Base-by-base conservation (phyloP, 2,888 invertebrate species). In the Agrenia bidenticulata region DNA sequence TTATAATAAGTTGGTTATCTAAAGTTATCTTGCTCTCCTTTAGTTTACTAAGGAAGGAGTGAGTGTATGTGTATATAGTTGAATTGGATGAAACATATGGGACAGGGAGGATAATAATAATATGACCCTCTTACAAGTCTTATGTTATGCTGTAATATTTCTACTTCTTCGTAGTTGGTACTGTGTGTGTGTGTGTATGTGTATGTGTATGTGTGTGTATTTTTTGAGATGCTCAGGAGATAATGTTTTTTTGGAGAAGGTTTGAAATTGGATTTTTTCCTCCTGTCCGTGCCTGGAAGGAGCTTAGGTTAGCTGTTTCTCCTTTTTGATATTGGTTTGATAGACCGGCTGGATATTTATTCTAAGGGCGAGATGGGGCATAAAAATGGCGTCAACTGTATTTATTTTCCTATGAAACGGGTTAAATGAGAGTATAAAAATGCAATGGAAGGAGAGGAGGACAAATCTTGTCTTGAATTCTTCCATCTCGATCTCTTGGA, bases 381-480 rank as follows among this genome's bases (percentile, higher is more conserved):
- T 69, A 68, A 72, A 73, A 73, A 72, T 72, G 71, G 75, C 75
- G 75, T 73, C 75, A 75, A 73, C 62, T 71, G 67, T 73, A 75
- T 73, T 75, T 75, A 75, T 73, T 73, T 70, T 67, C 61, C 66
- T 72, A 69, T 71, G 70, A 72, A 73, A 73, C 64, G 72, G 68
- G 66, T 69, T 72, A 73, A 73, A 75, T 75, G 75, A 75, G 75
- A 67, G 68, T 60, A 75, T 75, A 74, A 75, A 75, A 75, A 75
- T 75, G 75, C 75, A 75, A 74, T 75, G 69, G 73, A 62, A 70
- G 67, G 54, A 61, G 55, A 64, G 49, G 58, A 61, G 63, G 63
- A 68, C 62, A 68, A 64, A 64, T 68, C 62, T n/a, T n/a, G n/a
- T 64, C 62, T 24, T 7, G 11, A 13, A 13, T 51, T 24, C 17